Evolutionary conservation across 23 tunicate species (phyloP), one percentile per base, ranked within the genome.

Genomic region (Phallusia fumigata): DNA sequence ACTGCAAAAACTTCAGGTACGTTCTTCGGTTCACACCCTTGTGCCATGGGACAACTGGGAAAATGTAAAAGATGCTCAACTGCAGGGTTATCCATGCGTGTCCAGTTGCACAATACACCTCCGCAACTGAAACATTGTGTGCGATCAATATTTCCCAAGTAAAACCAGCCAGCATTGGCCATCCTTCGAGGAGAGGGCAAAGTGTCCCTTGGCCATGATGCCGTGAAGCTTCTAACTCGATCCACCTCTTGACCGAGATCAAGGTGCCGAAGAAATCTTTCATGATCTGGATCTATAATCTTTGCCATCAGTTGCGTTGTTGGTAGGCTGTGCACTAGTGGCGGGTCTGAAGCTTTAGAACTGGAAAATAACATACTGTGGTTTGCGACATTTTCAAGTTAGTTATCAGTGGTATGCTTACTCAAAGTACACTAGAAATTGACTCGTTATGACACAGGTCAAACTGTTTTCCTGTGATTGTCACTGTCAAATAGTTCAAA

Each of bases 71-170:
- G 22, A 74, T 74, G 77, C 19, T 74, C 77, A 74, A 33, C 40
- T 30, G 40, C 40, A 33, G 77, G 77, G 35, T 74, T 74, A 28
- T 74, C 77, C 40, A 32, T 32, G n/a, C 10, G 40, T 33, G 31
- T 74, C 77, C 77, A 74, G 40, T 74, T 74, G 28, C 77, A 3
- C 31, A 74, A 74, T 1, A 74, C 77, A 12, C 77, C 77, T 1
- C 77, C 77, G 16, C 77, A 74, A 19, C 40, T 32, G 19, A 74
- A 74, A 28, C 77, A 74, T 74, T 74, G 77, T 31, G 77, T 32
- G 35, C 77, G 77, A 15, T 74, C 77, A 19, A 74, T 8, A 28
- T 74, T 74, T 5, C 77, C 77, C 3, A 74, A 31, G 19, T 74
- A 74, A 31, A 74, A 74, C 77, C 77, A 74, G 31, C 77, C 77